Evolutionary conservation across 2,113 vertebrate genomes (phyloP).

Genomic region (Gymnocephalus cernua): DNA sequence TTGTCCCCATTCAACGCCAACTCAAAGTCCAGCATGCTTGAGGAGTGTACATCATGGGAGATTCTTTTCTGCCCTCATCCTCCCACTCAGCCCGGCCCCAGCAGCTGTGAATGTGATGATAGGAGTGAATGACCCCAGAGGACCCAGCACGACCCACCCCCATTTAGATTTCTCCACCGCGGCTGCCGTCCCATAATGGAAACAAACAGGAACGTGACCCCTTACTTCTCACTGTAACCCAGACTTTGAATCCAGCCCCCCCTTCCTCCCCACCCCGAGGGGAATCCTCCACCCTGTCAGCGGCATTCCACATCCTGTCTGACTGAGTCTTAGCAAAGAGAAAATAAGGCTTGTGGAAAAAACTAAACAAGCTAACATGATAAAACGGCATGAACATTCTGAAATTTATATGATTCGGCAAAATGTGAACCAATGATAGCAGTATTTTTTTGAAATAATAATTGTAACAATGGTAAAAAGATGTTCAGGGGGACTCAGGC

Average conservation of each 20-base stretch:
- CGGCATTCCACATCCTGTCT: constrained; percentile 71
- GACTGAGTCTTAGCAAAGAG: background rate
- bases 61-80: constrained; percentile 16
- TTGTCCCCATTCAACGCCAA: constrained; percentile 21
- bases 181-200: constrained; percentile 60
- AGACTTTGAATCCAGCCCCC: constrained; percentile 51
- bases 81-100: constrained; percentile 51
- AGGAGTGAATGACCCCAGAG: constrained; percentile 70
- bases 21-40: constrained; percentile 24
- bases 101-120: constrained; percentile 78
- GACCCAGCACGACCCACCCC: constrained; percentile 41
- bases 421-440: background rate
- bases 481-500: background rate
- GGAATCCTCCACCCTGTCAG: constrained; percentile 61
- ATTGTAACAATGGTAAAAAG: background rate
- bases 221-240: constrained; percentile 72
- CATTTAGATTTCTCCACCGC: background rate
- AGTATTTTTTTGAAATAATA: background rate
- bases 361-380: background rate
- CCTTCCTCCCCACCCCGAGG: constrained; percentile 45
- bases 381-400: background rate
- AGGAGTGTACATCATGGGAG: constrained; percentile 62
- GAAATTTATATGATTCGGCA: background rate
- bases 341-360: background rate
- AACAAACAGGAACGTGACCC: constrained; percentile 72